phyloP scores from a whole-genome alignment of 2,888 invertebrate genomes.

The Agrochola litura region DNA sequence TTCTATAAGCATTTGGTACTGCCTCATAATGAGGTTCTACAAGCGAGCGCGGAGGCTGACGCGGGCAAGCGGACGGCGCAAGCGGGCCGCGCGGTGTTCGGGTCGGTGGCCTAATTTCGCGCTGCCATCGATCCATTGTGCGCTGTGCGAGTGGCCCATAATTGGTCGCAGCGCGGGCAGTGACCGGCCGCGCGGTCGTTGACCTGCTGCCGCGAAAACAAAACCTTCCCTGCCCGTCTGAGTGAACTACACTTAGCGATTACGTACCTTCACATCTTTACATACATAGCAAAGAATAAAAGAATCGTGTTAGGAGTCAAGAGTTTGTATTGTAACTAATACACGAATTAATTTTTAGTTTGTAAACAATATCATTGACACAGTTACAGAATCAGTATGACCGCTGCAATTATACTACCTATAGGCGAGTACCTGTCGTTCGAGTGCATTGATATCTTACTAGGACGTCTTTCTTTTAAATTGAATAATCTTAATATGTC shows the following conservation, averaged over 20 bases:
- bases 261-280: conserved; percentile 55
- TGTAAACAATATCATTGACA: conserved; percentile 32
- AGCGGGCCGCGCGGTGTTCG: conserved; percentile 74
- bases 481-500: conserved; percentile 78
- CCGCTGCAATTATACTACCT: conserved; percentile 29
- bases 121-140: conserved; percentile 91
- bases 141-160: conserved; percentile 90
- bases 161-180: conserved; percentile 90
- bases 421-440: conserved; percentile 12
- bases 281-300: background rate
- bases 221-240: conserved; percentile 81
- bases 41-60: conserved; percentile 69
- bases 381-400: conserved; percentile 27
- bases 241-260: conserved; percentile 69
- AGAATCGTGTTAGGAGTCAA: conserved; percentile 14
- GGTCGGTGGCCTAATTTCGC: conserved; percentile 88
- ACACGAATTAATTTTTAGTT: conserved; percentile 29
- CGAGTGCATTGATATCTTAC: conserved; percentile 35
- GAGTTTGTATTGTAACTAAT: conserved; percentile 20
- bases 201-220: conserved; percentile 88
- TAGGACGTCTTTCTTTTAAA: conserved; percentile 62
- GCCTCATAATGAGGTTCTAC: conserved; percentile 30
- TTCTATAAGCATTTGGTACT: conserved; percentile 15
- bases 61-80: conserved; percentile 69
- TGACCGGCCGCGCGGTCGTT: conserved; percentile 88